A percentile compares a stretch with the other conserved stretches of the same genome.
phyloP scores from a whole-genome alignment of 2,888 invertebrate species.

The Congeria kusceri region DNA sequence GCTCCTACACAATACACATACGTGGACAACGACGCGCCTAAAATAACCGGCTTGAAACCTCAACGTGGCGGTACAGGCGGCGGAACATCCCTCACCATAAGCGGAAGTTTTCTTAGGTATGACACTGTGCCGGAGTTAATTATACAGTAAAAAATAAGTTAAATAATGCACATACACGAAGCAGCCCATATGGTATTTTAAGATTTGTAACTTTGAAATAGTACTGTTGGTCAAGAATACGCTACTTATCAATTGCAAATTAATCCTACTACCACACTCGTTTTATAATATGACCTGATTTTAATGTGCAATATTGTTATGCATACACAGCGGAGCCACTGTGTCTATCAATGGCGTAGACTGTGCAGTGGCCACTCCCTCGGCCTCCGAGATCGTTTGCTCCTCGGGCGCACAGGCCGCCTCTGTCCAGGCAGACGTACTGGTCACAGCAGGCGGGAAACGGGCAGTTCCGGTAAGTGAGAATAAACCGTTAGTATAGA shows the following conservation, averaged over 20 bases:
- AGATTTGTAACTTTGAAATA: no score
- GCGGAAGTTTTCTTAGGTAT: conserved; percentile 71
- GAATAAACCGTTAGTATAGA: no score
- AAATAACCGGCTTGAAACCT: conserved; percentile 62
- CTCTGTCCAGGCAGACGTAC: conserved; percentile 59
- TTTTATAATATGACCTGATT: no score
- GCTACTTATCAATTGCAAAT: no score
- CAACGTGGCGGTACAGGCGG: conserved; percentile 72
- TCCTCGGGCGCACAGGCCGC: conserved; percentile 60
- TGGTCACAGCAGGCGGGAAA: conserved; percentile 55
- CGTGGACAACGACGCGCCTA: conserved; percentile 38
- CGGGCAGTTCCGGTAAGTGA: conserved; percentile 65
- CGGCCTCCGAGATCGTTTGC: conserved; percentile 68
- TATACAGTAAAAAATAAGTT: no score
- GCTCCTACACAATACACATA: neutral
- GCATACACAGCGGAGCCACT: neutral
- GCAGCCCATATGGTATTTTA: no score
- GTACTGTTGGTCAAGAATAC: no score
- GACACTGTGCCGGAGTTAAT: neutral
- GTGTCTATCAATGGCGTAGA: conserved; percentile 60
- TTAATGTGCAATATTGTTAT: no score
- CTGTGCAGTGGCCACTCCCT: conserved; percentile 57
- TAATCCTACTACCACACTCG: no score
- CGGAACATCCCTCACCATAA: conserved; percentile 67
- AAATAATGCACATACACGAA: no score